phyloP scores from a whole-genome alignment of 2,113 vertebrate genomes.

The Prunella fulvescens region DNA sequence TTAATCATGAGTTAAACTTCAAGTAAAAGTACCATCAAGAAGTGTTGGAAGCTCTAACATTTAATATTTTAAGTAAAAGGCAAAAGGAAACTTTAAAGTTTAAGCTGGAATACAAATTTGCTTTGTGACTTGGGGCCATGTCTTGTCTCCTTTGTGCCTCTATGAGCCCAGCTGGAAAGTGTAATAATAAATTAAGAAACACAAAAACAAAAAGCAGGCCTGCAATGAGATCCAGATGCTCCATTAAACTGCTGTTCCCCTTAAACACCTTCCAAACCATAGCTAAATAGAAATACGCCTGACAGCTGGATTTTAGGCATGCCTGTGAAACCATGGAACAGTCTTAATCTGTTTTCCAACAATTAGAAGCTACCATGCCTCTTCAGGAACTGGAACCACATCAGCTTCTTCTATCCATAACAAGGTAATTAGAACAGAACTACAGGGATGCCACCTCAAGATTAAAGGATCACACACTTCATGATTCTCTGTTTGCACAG shows the following conservation, averaged over 20 bases:
- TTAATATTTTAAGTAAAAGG: not conserved
- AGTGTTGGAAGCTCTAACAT: not conserved
- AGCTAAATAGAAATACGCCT: not conserved
- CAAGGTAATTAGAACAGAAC: not conserved
- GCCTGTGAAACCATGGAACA: not conserved
- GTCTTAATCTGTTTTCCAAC: not conserved
- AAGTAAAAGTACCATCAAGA: not conserved
- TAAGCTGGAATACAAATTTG: not conserved
- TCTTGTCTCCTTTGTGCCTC: not conserved
- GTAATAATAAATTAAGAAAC: not conserved
- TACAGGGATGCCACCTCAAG: not conserved
- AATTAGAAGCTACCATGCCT: not conserved
- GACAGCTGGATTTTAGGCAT: not conserved
- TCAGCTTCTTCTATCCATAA: not conserved
- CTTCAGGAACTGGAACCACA: not conserved
- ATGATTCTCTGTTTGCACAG: slow-evolving; percentile 9
- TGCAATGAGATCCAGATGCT: slow-evolving; percentile 38
- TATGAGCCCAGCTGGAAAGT: not conserved
- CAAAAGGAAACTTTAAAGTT: not conserved
- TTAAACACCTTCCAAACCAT: slow-evolving; percentile 25
- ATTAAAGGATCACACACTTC: not conserved
- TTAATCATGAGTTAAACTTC: not conserved
- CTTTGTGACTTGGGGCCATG: not conserved
- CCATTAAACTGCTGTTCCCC: not conserved
- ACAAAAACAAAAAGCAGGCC: not conserved